A percentile compares a stretch with the other conserved stretches of the same genome.
These are phyloP conservation scores for Ancistrus triradiatus DNA, from an alignment of 2,113 vertebrate genomes.

Conservation along the genomic window DNA sequence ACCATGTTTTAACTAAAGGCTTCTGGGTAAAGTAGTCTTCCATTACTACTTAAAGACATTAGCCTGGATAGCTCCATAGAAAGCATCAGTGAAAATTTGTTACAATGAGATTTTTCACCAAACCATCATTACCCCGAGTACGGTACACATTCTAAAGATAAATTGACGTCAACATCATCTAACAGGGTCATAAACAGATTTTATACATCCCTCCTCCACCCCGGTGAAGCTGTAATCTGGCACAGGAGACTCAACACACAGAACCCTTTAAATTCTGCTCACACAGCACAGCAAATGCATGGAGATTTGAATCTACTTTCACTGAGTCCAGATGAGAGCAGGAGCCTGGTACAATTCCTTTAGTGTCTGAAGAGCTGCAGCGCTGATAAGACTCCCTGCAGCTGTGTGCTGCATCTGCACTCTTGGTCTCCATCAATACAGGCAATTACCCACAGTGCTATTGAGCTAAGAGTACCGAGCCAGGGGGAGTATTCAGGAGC, in stretches of 20 bases:
- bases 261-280: slow-evolving; percentile 13
- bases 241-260: neutral
- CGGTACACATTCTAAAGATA: no score
- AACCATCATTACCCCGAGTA: no score
- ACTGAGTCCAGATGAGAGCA: slow-evolving; percentile 53
- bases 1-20: no score
- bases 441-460: slow-evolving; percentile 12
- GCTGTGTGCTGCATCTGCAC: slow-evolving; percentile 18
- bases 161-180: no score
- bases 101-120: no score
- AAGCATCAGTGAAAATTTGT: no score
- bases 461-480: slow-evolving; percentile 1
- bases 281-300: neutral
- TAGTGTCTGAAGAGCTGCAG: slow-evolving; percentile 33
- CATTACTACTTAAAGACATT: no score
- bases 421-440: neutral
- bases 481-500: slow-evolving; percentile 9
- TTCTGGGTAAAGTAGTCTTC: no score
- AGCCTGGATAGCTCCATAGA: no score
- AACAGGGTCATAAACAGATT: no score
- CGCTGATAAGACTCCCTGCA: slow-evolving; percentile 42
- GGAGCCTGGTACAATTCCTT: slow-evolving; percentile 24
- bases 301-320: slow-evolving; percentile 43
- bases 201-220: no score
- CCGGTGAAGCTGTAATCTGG: neutral